A percentile compares a stretch with the other conserved stretches of the same genome.
These are phyloP conservation scores for Sigmodon hispidus DNA, from an alignment of 2,113 vertebrate genomes.

Conservation along the genomic window DNA sequence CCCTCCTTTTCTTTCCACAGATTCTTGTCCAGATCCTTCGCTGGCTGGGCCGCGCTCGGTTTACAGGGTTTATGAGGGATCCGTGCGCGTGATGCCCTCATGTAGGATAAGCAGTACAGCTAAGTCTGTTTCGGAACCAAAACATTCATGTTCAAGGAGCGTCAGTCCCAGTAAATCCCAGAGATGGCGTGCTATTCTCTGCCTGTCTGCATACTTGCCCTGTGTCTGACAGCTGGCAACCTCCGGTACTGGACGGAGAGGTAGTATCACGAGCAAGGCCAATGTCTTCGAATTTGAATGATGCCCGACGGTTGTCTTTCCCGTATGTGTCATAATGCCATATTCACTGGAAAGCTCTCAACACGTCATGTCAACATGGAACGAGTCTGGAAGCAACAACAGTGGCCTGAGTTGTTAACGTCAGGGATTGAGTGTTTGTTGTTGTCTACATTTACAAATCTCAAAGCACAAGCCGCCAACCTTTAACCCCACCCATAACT, in stretches of 20 bases:
- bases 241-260: rapidly evolving
- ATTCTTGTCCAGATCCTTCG: not conserved
- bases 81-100: not conserved
- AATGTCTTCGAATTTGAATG: not conserved
- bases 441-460: not conserved
- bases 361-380: not conserved
- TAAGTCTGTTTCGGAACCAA: not conserved
- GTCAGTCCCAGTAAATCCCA: rapidly evolving
- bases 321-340: not conserved
- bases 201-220: rapidly evolving
- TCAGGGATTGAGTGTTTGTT: not conserved
- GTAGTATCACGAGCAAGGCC: not conserved
- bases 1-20: not conserved
- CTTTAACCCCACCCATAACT: rapidly evolving
- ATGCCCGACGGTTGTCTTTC: not conserved
- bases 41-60: too few species aligned
- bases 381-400: not conserved
- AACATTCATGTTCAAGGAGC: not conserved
- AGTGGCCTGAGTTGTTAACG: too few species aligned
- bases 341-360: not conserved
- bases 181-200: rapidly evolving
- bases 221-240: not conserved
- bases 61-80: rapidly evolving
- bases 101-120: not conserved
- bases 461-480: rapidly evolving